Base-by-base conservation (phyloP, 2,113 vertebrate genomes). In the Eleginops maclovinus region DNA sequence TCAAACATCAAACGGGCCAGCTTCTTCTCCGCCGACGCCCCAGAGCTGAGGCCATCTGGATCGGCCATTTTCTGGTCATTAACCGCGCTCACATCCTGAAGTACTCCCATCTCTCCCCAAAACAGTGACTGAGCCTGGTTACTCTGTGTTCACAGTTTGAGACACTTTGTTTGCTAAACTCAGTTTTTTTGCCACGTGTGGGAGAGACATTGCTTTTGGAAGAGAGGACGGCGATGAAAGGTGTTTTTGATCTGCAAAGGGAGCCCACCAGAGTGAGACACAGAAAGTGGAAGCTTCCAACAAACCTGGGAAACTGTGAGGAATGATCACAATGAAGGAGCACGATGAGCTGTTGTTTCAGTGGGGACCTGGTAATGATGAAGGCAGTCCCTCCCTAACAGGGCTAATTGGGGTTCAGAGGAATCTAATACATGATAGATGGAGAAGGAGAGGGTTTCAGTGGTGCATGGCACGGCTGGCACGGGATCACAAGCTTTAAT, bases 401-500 rank as follows among this genome's bases (percentile, higher is more conserved):
- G 81, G 85, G 68, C 89, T 93, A 93, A 93, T 92, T 93, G 86
- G 66, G 83, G 86, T 93, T 92, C 85, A 90, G 89, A 92, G 85
- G 79, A 78, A 63, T 76, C 91, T 88, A 89, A 91, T 89, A 74
- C 81, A 87, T 90, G 88, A 93, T 91, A 83, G 77, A 93, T 90
- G 83, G 89, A 80, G 79, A 81, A 83, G 84, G 61, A 86, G 86
- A 71, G 31, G 71, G 78, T 88, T 88, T 92, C 84, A 26, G 72
- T 65, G 88, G 88, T 89, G 86, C 77, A 46, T 62, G 83, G 73
- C 69, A 83, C 83, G 65, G 86, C 85, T 93, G 90, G 93, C 93
- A 89, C 71, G 72, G 86, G 90, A 93, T 93, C 91, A 90, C 89
- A 93, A 84, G 89, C 87, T 90, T 83, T 90, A 93, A 92, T 88